These are phyloP conservation scores for Chionodraco myersi DNA, from an alignment of 2,113 vertebrate genomes.

Conservation along the genomic window DNA sequence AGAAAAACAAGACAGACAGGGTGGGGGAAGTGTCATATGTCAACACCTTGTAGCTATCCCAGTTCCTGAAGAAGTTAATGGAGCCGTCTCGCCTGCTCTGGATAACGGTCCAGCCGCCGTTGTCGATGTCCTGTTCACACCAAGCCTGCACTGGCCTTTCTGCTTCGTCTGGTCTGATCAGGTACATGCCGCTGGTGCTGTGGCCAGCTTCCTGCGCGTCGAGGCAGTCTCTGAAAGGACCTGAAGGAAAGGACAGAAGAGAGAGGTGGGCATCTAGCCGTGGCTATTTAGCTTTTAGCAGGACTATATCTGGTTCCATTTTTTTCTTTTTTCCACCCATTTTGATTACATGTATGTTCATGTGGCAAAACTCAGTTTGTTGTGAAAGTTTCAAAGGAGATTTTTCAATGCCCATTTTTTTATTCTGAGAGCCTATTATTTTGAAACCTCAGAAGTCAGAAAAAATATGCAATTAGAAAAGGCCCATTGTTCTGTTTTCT, in stretches of 20 bases:
- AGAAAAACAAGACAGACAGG: slow-evolving; percentile 15
- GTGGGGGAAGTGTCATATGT: slow-evolving; percentile 24
- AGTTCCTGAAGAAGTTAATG: slow-evolving; percentile 98
- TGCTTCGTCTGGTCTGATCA: slow-evolving; percentile 90
- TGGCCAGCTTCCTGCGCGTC: slow-evolving; percentile 93
- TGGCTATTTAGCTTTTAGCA: not conserved
- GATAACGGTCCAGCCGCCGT: slow-evolving; percentile 96
- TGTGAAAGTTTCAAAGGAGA: too few species aligned
- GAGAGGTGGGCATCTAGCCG: slow-evolving; percentile 20
- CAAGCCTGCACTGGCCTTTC: slow-evolving; percentile 90
- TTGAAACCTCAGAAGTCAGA: too few species aligned
- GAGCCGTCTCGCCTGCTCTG: slow-evolving; percentile 95
- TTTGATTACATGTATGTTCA: not conserved
- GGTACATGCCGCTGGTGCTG: slow-evolving; percentile 91
- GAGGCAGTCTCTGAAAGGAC: slow-evolving; percentile 95
- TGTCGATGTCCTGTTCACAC: slow-evolving; percentile 96
- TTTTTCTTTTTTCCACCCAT: not conserved
- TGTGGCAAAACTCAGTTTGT: not conserved
- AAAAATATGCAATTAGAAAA: too few species aligned
- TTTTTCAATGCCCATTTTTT: too few species aligned
- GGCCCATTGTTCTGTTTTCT: too few species aligned
- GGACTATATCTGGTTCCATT: not conserved
- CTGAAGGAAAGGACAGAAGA: slow-evolving; percentile 76
- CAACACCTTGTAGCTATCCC: slow-evolving; percentile 98
- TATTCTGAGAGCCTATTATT: too few species aligned